These are phyloP conservation scores for Peromyscus attwateri DNA, from an alignment of 2,797 vertebrate species.

Conservation along the genomic window DNA sequence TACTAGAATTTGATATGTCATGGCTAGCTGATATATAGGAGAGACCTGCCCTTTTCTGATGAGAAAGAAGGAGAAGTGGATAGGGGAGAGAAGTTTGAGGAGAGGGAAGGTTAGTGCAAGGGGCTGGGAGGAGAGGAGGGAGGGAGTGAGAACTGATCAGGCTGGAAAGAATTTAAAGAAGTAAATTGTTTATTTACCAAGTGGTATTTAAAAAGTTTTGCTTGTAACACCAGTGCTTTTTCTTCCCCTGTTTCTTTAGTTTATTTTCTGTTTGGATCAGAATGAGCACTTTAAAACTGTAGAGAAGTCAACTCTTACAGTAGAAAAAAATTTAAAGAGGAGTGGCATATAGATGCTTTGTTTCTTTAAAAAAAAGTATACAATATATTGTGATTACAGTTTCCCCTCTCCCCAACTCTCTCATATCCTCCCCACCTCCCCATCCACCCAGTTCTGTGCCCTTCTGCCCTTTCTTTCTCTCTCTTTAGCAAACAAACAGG, in stretches of 20 bases:
- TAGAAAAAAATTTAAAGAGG: not conserved
- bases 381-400: not conserved
- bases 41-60: not conserved
- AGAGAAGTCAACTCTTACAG: not conserved
- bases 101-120: not conserved
- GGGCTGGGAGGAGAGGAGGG: not conserved
- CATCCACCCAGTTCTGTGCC: no score
- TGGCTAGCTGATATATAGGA: not conserved
- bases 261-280: not conserved
- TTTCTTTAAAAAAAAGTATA: not conserved
- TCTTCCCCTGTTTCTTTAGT: not conserved
- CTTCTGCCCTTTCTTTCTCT: not conserved
- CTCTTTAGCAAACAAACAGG: not conserved
- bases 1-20: not conserved
- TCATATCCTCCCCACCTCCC: not conserved
- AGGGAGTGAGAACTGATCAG: not conserved
- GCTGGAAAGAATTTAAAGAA: slow-evolving; percentile 17
- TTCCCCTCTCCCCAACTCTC: not conserved
- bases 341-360: not conserved
- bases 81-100: not conserved
- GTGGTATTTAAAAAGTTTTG: slow-evolving; percentile 50
- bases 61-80: not conserved
- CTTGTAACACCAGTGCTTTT: slow-evolving; percentile 68
- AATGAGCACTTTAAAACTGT: not conserved
- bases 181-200: not conserved